Evolutionary conservation across 1,140 invertebrate genomes (phyloP).

Genomic region (Riptortus pedestris): DNA sequence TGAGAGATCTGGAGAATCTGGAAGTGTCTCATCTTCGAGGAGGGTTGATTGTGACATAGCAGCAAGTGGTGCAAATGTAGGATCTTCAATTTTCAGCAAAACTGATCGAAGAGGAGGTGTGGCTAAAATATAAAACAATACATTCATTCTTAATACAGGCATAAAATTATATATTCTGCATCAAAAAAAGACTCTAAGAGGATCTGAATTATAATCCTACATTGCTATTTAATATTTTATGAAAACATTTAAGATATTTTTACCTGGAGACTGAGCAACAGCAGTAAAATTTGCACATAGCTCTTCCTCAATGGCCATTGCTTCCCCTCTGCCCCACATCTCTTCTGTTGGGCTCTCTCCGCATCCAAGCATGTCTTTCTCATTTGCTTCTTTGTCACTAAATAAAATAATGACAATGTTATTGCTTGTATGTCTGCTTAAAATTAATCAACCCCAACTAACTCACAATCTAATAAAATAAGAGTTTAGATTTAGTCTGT

Average conservation of each 20-base stretch:
- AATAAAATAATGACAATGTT: not conserved
- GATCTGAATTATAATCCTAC: too few species aligned
- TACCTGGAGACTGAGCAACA: conserved; percentile 35
- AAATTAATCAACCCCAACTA: not conserved
- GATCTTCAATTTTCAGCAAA: conserved; percentile 53
- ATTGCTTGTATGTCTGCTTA: too few species aligned
- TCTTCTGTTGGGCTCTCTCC: conserved; percentile 26
- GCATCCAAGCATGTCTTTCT: conserved; percentile 25
- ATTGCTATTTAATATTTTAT: not conserved
- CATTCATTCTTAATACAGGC: not conserved
- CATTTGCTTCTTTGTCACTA: conserved; percentile 30
- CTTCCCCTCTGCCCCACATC: conserved; percentile 48
- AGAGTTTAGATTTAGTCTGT: too few species aligned
- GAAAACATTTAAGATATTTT: too few species aligned
- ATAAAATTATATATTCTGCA: not conserved
- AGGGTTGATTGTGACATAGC: conserved; percentile 54
- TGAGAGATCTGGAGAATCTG: conserved; percentile 52
- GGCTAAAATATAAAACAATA: too few species aligned
- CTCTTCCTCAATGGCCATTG: conserved; percentile 48
- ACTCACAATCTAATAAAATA: not conserved
- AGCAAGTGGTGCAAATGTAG: conserved; percentile 62
- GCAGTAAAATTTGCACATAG: conserved; percentile 39
- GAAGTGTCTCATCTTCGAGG: conserved; percentile 54
- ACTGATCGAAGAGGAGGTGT: conserved; percentile 34
- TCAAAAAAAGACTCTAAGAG: too few species aligned